These are phyloP conservation scores for Pseudoatta argentina DNA, from an alignment of 1,140 invertebrate genomes.

Conservation along the genomic window DNA sequence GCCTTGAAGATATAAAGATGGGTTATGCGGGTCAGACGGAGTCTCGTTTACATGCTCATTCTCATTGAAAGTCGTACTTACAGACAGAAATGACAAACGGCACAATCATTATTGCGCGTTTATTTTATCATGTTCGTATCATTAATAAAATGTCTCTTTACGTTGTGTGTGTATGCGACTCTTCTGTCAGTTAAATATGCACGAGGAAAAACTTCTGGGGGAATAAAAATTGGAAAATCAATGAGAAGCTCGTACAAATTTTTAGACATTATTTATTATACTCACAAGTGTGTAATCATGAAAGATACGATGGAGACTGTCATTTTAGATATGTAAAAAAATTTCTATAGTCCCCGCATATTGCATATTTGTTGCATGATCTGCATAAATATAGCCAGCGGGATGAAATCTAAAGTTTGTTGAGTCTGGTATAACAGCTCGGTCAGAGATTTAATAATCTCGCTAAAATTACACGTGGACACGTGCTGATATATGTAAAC, in stretches of 20 bases:
- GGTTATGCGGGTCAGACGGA: slow-evolving; percentile 63
- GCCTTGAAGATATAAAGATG: slow-evolving; percentile 49
- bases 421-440: slow-evolving; percentile 18
- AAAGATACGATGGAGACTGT: background rate
- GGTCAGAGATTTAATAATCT: slow-evolving; percentile 43
- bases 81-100: slow-evolving; percentile 34
- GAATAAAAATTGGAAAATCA: background rate
- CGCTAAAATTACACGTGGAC: slow-evolving; percentile 45
- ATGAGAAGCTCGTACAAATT: background rate
- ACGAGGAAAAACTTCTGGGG: background rate
- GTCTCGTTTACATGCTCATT: slow-evolving; percentile 37
- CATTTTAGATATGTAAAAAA: background rate
- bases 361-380: slow-evolving; percentile 6
- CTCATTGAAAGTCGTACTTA: slow-evolving; percentile 8
- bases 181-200: background rate
- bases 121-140: slow-evolving; percentile 40
- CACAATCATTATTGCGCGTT: slow-evolving; percentile 56
- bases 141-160: slow-evolving; percentile 6
- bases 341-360: background rate
- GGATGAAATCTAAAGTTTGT: slow-evolving; percentile 29
- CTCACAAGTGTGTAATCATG: background rate
- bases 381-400: slow-evolving; percentile 19
- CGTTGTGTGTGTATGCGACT: background rate
- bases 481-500: slow-evolving; percentile 47
- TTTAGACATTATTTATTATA: background rate